These are phyloP conservation scores for Sycon ciliatum DNA, from an alignment of 37 sponge, comb jelly and placozoan species.

Conservation along the genomic window DNA sequence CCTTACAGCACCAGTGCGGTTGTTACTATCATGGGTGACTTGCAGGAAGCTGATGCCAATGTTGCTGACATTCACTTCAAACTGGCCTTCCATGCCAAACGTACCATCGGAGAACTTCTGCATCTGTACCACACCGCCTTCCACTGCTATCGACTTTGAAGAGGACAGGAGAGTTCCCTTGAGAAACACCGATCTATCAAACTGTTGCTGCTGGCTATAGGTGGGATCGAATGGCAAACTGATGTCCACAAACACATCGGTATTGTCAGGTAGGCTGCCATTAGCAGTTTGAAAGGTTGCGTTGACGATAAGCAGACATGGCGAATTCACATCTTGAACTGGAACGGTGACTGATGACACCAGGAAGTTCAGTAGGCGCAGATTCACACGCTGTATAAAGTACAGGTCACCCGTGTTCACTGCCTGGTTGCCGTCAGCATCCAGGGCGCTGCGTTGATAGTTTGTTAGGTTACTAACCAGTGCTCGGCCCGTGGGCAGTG, in stretches of 20 bases:
- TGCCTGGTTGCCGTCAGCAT: too few relatives aligned
- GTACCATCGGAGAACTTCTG: constrained; percentile 28
- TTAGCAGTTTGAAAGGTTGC: neutral
- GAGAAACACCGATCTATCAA: constrained; percentile 30
- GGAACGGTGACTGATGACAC: too few relatives aligned
- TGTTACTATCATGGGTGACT: constrained; percentile 35
- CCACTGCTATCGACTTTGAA: constrained; percentile 15
- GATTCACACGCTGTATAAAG: too few relatives aligned
- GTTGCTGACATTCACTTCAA: constrained; percentile 11
- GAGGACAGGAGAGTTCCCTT: constrained; percentile 11
- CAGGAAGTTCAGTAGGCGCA: too few relatives aligned
- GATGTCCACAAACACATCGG: constrained; percentile 34
- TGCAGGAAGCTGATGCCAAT: constrained; percentile 54
- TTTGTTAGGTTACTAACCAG: too few relatives aligned
- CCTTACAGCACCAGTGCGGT: constrained; percentile 23
- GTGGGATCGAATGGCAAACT: constrained; percentile 18
- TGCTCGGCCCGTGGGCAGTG: too few relatives aligned
- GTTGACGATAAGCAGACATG: neutral
- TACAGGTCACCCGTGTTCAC: too few relatives aligned
- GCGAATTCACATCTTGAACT: neutral
- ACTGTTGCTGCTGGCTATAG: constrained; percentile 25
- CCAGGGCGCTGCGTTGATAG: too few relatives aligned
- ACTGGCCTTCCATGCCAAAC: constrained; percentile 17
- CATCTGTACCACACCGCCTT: too few relatives aligned
- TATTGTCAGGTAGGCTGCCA: too few relatives aligned